A percentile compares a stretch with the other conserved stretches of the same genome.
Conservation (phyloP, 2,797 vertebrate genomes). For the Chaenodraco wilsoni region DNA sequence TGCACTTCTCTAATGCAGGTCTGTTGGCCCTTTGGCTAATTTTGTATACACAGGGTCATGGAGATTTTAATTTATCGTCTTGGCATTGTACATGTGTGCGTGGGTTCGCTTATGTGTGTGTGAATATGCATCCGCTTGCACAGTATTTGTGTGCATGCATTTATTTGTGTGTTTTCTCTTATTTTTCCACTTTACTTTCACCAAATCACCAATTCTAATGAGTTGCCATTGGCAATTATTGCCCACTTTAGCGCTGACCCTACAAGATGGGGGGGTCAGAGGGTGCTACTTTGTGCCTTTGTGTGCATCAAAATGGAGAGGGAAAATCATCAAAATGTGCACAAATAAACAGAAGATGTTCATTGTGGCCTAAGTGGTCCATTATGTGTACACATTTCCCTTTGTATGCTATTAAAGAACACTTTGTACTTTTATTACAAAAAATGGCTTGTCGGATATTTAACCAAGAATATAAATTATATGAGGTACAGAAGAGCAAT, state of each 20-base stretch:
- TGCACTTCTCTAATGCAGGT: conserved; percentile 76
- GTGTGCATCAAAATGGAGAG: conserved; percentile 68
- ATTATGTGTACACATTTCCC: conserved; percentile 66
- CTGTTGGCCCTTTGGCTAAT: conserved; percentile 81
- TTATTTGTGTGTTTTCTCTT: conserved; percentile 64
- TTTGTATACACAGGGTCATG: conserved; percentile 83
- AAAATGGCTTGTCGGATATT: conserved; percentile 33
- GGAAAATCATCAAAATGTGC: conserved; percentile 70
- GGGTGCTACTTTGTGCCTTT: conserved; percentile 73
- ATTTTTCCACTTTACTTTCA: conserved; percentile 74
- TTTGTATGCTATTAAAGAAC: conserved; percentile 56
- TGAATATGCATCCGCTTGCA: conserved; percentile 15
- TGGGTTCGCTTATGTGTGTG: conserved; percentile 28
- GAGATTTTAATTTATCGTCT: conserved; percentile 79
- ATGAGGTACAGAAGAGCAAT: conserved; percentile 22
- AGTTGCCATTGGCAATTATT: conserved; percentile 84
- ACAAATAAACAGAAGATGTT: conserved; percentile 76
- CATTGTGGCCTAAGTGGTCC: conserved; percentile 68
- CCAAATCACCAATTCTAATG: conserved; percentile 84
- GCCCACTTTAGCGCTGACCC: conserved; percentile 82
- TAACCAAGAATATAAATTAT: conserved; percentile 43
- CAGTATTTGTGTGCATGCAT: conserved; percentile 29
- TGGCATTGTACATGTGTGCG: conserved; percentile 50
- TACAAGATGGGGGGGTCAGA: conserved; percentile 77
- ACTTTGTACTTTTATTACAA: conserved; percentile 52